Evolutionary conservation across 2,888 invertebrate species (phyloP).

Genomic region (Folsomia manolachei): DNA sequence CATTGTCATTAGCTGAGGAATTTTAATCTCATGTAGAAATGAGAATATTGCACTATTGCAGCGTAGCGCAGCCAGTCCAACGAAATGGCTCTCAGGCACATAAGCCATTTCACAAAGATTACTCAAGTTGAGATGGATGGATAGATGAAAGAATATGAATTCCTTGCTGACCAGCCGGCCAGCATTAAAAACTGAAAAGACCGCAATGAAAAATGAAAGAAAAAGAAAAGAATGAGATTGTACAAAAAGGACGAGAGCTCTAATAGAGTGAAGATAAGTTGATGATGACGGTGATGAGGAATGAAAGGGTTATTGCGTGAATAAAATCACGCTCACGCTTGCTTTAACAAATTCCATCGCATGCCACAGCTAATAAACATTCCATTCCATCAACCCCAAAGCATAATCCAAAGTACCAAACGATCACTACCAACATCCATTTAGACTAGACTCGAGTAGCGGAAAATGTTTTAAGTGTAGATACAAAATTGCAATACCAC

Average conservation of each 20-base stretch:
- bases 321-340: conserved; percentile 47
- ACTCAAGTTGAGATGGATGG: no score
- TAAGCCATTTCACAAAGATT: no score
- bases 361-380: conserved; percentile 40
- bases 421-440: conserved; percentile 12
- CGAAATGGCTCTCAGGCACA: no score
- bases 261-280: conserved; percentile 16
- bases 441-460: no score
- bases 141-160: not conserved
- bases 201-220: not conserved
- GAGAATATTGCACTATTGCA: no score
- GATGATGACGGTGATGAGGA: conserved; percentile 32
- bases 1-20: no score
- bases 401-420: conserved; percentile 15
- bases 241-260: conserved; percentile 17
- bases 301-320: conserved; percentile 40
- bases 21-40: no score
- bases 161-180: not conserved
- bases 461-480: no score
- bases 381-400: conserved; percentile 35
- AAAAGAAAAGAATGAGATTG: conserved; percentile 5
- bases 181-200: no score
- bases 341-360: conserved; percentile 44
- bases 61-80: no score
- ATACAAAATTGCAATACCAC: conserved; percentile 8